Conservation (phyloP, 2,888 invertebrate species). For the Koerneria pararmatus region DNA sequence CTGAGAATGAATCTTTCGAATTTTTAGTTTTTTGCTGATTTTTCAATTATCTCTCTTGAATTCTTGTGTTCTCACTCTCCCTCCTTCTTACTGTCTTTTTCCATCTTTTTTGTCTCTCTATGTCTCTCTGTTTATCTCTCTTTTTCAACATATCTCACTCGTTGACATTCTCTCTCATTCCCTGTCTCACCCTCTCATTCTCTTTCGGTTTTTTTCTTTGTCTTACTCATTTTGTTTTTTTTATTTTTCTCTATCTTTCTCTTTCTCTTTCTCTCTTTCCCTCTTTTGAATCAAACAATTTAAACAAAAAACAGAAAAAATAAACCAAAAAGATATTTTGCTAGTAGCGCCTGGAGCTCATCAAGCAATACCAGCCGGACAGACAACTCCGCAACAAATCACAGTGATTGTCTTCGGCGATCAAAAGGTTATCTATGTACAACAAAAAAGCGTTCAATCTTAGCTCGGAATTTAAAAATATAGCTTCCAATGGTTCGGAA, state of each 20-base stretch:
- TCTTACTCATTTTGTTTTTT: conserved; percentile 19
- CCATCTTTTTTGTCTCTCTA: conserved; percentile 6
- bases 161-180: conserved; percentile 1
- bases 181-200: neutral
- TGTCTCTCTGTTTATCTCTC: conserved; percentile 5
- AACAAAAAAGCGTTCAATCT: too few species aligned
- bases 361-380: too few species aligned
- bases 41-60: conserved; percentile 14
- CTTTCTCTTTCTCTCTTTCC: neutral
- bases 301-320: conserved; percentile 16
- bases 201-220: neutral
- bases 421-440: too few species aligned
- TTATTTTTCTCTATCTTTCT: conserved; percentile 9
- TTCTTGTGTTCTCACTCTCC: conserved; percentile 1
- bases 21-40: neutral
- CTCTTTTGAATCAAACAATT: neutral
- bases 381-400: too few species aligned
- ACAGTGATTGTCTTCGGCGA: too few species aligned
- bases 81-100: conserved; percentile 10
- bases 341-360: neutral
- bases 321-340: conserved; percentile 4
- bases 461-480: too few species aligned
- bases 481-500: too few species aligned
- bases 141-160: neutral
- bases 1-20: too few species aligned